These are phyloP conservation scores for Hestina assimilis DNA, from an alignment of 1,140 invertebrate species.

Conservation along the genomic window DNA sequence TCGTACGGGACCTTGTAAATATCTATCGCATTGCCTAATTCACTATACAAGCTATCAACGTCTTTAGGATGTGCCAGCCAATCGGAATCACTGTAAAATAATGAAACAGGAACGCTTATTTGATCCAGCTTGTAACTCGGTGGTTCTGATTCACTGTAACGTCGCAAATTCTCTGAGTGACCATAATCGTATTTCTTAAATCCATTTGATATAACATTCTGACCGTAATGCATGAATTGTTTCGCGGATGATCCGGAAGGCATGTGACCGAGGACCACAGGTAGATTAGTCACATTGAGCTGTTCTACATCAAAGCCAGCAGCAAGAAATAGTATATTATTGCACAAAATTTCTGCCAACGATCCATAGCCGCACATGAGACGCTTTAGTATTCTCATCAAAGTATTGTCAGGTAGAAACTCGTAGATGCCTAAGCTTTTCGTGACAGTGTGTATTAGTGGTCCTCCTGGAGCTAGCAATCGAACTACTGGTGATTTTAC, in stretches of 20 bases:
- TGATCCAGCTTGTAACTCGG: slow-evolving; percentile 81
- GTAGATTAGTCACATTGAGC: slow-evolving; percentile 79
- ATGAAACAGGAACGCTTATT: slow-evolving; percentile 80
- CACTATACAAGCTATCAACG: slow-evolving; percentile 56
- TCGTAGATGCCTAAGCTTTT: slow-evolving; percentile 40
- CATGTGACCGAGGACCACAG: slow-evolving; percentile 85
- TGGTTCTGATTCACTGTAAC: slow-evolving; percentile 75
- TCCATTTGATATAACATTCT: slow-evolving; percentile 72
- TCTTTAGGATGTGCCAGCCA: slow-evolving; percentile 79
- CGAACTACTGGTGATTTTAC: slow-evolving; percentile 76
- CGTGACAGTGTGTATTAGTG: slow-evolving; percentile 24
- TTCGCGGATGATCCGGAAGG: slow-evolving; percentile 89
- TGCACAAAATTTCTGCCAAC: slow-evolving; percentile 40
- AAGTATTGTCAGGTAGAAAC: slow-evolving; percentile 37
- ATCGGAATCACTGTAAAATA: slow-evolving; percentile 83
- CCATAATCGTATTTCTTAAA: slow-evolving; percentile 77
- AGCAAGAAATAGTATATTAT: slow-evolving; percentile 34
- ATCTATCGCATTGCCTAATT: slow-evolving; percentile 68
- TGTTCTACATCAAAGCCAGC: slow-evolving; percentile 45
- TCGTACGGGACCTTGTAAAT: slow-evolving; percentile 58
- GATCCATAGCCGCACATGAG: slow-evolving; percentile 34
- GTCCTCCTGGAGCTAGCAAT: slow-evolving; percentile 33
- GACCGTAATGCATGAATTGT: slow-evolving; percentile 86
- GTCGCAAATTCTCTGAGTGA: slow-evolving; percentile 52
- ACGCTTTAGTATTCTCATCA: slow-evolving; percentile 29